A percentile compares a stretch with the other conserved stretches of the same genome.
These are phyloP conservation scores for Mesorhabditis sp. DNA, from an alignment of 2,888 invertebrate genomes.

Conservation along the genomic window DNA sequence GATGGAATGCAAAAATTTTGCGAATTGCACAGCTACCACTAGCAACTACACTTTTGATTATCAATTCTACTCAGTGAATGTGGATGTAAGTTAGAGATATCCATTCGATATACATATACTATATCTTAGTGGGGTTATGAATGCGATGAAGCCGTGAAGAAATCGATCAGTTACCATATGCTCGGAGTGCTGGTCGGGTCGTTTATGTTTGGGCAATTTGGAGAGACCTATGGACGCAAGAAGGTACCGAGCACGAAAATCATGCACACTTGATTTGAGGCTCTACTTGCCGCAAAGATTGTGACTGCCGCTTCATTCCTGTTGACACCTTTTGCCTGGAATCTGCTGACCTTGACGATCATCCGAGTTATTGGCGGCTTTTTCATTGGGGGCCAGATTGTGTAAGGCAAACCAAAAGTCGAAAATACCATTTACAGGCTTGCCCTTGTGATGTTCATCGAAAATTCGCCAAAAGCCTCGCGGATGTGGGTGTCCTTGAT, in stretches of 20 bases:
- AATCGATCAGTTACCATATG: constrained; percentile 35
- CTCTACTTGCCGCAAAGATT: constrained; percentile 13
- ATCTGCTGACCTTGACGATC: constrained; percentile 18
- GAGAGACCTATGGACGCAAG: constrained; percentile 38
- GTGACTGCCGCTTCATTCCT: constrained; percentile 13
- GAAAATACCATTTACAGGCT: constrained; percentile 18
- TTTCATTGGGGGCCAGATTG: constrained; percentile 22
- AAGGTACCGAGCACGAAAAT: constrained; percentile 9
- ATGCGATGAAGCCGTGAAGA: constrained; percentile 23
- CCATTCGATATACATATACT: too few species aligned
- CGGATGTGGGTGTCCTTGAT: constrained; percentile 33
- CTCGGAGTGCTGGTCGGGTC: constrained; percentile 40
- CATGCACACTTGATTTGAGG: constrained; percentile 9
- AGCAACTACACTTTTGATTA: background rate
- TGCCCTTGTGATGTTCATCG: constrained; percentile 38
- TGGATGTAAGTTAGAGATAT: background rate
- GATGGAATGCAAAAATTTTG: too few species aligned
- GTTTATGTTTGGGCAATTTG: constrained; percentile 31
- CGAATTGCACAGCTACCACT: too few species aligned
- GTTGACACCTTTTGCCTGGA: constrained; percentile 9
- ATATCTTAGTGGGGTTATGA: background rate
- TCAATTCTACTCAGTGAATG: constrained; percentile 1
- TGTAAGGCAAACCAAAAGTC: constrained; percentile 11
- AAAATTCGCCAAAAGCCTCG: constrained; percentile 40
- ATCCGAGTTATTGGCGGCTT: constrained; percentile 17